phyloP scores from a whole-genome alignment of 92 coral and sea anemone species.

The Meandrina meandrites region DNA sequence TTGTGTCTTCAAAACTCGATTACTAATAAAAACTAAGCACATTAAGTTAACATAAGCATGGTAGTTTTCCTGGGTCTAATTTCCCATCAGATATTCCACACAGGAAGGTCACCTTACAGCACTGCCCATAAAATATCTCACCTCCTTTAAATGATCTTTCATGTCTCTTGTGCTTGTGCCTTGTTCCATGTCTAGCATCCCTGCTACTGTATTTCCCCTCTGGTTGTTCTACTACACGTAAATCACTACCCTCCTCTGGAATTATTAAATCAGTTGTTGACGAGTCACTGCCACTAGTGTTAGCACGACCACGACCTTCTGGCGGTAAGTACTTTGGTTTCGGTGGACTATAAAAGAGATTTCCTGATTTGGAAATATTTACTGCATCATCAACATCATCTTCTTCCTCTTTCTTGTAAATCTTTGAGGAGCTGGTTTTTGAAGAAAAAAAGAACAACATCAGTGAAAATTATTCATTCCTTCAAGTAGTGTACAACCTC shows the following conservation, averaged over 20 bases:
- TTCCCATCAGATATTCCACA: neutral
- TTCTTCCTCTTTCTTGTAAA: conserved; percentile 14
- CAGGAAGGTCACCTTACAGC: neutral
- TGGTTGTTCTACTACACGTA: conserved; percentile 1
- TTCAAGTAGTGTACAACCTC: neutral
- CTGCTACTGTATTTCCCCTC: conserved; percentile 31
- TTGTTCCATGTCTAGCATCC: conserved; percentile 23
- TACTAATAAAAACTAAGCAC: no score
- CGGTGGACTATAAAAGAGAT: conserved; percentile 44
- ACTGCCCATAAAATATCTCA: neutral
- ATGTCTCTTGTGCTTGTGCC: conserved; percentile 24
- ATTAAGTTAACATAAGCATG: no score
- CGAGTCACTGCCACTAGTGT: conserved; percentile 58
- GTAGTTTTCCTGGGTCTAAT: no score
- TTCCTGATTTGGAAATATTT: conserved; percentile 37
- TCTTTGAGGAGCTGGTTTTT: conserved; percentile 19
- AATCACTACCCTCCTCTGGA: conserved; percentile 63
- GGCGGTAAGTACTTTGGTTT: conserved; percentile 29
- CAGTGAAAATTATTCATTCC: neutral
- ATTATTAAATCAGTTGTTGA: conserved; percentile 66
- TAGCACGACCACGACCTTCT: conserved; percentile 35
- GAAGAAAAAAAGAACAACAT: neutral
- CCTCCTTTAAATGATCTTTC: conserved; percentile 28
- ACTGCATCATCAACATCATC: conserved; percentile 33
- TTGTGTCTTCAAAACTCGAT: no score